Base-by-base conservation (phyloP, 2,888 invertebrate genomes). In the Bellardia pandia region DNA sequence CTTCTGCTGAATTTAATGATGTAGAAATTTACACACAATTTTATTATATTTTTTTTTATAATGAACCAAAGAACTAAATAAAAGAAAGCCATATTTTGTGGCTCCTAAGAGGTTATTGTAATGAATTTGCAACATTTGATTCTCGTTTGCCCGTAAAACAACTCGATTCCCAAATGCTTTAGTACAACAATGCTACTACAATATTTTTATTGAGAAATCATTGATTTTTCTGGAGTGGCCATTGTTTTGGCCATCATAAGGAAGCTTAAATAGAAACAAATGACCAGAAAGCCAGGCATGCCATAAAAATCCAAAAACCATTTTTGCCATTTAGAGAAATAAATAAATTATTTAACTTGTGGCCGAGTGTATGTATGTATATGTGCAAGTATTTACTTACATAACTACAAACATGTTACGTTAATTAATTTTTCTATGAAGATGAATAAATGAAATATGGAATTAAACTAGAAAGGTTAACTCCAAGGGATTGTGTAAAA, bases 151-250 rank as follows among this genome's bases (percentile, higher is more conserved):
- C 33, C 14, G 23, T 60, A 33, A 14, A 60, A 60, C 30, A 33
- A 60, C 14, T 13, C 60, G 14, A 60, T 33, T 60, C 60, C 14
- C 60, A 0, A 60, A 60, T 60, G 60, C 5, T 13, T 60, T 30
- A 14, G 33, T 33, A 2, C 6, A 33, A 33, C 13, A 33, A 60
- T 23, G 30, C 42, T 42, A 42, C 0, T 23, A 16, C 5, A 14
- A 30, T 60, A 11, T 60, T 60, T 60, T 60, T 60, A 33, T 60
- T 30, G 33, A 60, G 14, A 60, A 60, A 60, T 33, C 13, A 60
- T 60, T 60, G 60, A 60, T 60, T 60, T 60, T 60, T 33, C 53
- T 23, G 16, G 4, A 13, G 8, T 60, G 60, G 33, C 33, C 33
- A 60, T 33, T 60, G 60, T 33, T 60, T 33, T 60, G 33, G 60